Evolutionary conservation across 2,888 invertebrate genomes (phyloP).

Genomic region (Miltochrista miniata): DNA sequence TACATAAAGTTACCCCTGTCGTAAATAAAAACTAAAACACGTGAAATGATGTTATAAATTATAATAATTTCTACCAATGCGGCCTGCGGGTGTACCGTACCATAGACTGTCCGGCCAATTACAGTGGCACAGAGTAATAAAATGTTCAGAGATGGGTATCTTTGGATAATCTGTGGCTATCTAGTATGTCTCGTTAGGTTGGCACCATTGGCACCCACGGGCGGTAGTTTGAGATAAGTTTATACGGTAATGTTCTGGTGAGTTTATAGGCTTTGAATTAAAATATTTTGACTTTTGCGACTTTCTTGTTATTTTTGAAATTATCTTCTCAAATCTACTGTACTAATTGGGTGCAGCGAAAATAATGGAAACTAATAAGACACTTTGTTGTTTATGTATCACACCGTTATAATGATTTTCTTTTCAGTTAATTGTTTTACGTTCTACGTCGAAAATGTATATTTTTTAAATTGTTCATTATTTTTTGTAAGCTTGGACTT

Average conservation of each 20-base stretch:
- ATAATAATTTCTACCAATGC: slow-evolving; percentile 18
- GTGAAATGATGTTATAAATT: slow-evolving; percentile 2
- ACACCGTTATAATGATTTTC: too few species aligned
- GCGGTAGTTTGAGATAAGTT: slow-evolving; percentile 23
- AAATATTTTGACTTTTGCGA: background rate
- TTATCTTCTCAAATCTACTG: too few species aligned
- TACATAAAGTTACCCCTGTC: background rate
- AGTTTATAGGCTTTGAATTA: slow-evolving; percentile 5
- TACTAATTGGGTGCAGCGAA: too few species aligned
- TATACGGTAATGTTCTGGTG: slow-evolving; percentile 18
- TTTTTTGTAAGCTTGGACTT: too few species aligned
- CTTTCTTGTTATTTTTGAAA: background rate
- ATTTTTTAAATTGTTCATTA: too few species aligned
- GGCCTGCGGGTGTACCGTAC: slow-evolving; percentile 19
- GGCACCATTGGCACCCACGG: slow-evolving; percentile 20
- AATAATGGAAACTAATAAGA: too few species aligned
- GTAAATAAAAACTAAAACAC: background rate
- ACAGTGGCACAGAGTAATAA: slow-evolving; percentile 52
- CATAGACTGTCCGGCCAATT: slow-evolving; percentile 48
- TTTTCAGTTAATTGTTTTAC: too few species aligned
- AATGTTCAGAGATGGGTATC: slow-evolving; percentile 43
- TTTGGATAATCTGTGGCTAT: slow-evolving; percentile 27
- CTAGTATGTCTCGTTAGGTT: slow-evolving; percentile 35
- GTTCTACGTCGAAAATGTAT: too few species aligned
- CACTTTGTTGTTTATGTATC: too few species aligned